A percentile compares a stretch with the other conserved stretches of the same genome.
Conservation (phyloP, 2,797 vertebrate species). For the Gorsachius magnificus region DNA sequence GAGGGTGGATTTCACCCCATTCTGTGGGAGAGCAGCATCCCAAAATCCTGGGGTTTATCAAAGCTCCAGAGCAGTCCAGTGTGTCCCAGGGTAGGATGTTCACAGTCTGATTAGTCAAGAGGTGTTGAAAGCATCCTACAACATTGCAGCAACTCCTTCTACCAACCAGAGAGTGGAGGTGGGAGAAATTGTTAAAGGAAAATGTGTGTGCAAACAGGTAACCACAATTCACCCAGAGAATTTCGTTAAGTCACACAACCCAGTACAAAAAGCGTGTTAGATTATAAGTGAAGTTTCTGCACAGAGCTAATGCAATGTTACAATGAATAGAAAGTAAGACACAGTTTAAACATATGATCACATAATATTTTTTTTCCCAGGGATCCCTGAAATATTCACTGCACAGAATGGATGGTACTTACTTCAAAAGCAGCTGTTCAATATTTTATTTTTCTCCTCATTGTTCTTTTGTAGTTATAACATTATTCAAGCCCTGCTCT, state of each 20-base stretch:
- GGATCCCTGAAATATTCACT: background rate
- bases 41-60: background rate
- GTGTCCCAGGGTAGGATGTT: no score
- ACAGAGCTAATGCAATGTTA: background rate
- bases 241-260: background rate
- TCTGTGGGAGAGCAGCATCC: no score
- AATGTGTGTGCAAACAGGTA: background rate
- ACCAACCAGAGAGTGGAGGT: background rate
- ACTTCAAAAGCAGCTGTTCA: background rate
- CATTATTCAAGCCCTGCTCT: background rate
- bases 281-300: background rate
- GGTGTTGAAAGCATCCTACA: background rate
- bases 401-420: background rate
- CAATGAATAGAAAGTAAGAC: background rate
- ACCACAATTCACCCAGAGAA: background rate
- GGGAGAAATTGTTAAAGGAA: background rate
- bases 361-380: background rate
- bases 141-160: background rate
- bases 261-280: accelerated
- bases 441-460: background rate
- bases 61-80: background rate
- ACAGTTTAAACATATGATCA: background rate
- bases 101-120: background rate
- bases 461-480: background rate
- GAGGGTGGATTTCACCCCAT: background rate